These are phyloP conservation scores for Sus cebifrons DNA, from an alignment of 2,797 vertebrate species.

Conservation along the genomic window DNA sequence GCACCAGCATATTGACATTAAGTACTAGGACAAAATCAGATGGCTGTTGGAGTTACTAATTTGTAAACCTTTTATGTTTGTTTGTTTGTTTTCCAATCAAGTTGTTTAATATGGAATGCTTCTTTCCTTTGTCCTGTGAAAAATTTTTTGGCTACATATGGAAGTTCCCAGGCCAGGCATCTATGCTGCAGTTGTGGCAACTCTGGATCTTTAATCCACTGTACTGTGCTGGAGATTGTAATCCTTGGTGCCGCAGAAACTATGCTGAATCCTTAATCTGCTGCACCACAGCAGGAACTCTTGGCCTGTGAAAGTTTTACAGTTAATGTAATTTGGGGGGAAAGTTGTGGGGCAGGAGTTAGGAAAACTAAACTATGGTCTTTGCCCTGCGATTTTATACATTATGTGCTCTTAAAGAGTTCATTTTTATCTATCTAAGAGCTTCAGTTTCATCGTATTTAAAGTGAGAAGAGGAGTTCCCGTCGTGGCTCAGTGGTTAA, in stretches of 20 bases:
- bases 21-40: not conserved
- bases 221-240: no score
- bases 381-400: not conserved
- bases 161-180: no score
- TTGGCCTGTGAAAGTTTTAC: not conserved
- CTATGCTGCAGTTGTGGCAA: no score
- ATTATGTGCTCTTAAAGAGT: not conserved
- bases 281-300: no score
- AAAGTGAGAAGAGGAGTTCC: conserved; percentile 8
- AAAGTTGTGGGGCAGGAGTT: not conserved
- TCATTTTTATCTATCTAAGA: not conserved
- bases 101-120: conserved; percentile 1
- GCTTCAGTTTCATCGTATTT: not conserved
- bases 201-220: no score
- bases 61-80: conserved; percentile 22
- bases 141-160: not conserved
- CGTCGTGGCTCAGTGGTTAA: no score
- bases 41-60: not conserved
- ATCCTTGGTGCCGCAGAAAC: no score
- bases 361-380: not conserved
- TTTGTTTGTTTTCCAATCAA: not conserved
- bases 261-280: no score
- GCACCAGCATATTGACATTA: not conserved
- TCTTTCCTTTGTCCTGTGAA: conserved; percentile 18
- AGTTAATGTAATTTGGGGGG: not conserved